These are phyloP conservation scores for Heliconius hermathena DNA, from an alignment of 1,140 invertebrate species.

Conservation along the genomic window DNA sequence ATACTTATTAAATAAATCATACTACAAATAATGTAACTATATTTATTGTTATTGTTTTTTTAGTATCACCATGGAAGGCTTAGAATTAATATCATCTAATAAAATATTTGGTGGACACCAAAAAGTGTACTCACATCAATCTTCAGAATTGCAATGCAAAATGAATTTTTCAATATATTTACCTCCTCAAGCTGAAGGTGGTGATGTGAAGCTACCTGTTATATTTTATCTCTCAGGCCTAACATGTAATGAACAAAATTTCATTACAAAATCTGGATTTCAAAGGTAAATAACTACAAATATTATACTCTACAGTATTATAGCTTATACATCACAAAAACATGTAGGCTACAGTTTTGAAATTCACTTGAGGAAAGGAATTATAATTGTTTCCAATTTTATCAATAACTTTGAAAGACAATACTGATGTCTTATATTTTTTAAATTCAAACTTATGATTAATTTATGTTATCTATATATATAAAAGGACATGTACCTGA, in stretches of 20 bases:
- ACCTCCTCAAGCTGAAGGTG: constrained; percentile 88
- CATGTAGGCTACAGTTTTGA: too few relatives aligned
- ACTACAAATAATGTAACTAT: too few relatives aligned
- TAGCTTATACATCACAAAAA: too few relatives aligned
- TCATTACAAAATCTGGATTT: constrained; percentile 96
- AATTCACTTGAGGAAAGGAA: too few relatives aligned
- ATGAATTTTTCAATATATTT: constrained; percentile 97
- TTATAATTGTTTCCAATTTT: too few relatives aligned
- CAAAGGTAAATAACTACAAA: constrained; percentile 84
- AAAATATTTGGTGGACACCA: constrained; percentile 92
- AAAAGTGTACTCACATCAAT: constrained; percentile 93
- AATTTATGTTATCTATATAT: too few relatives aligned
- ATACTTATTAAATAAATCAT: too few relatives aligned
- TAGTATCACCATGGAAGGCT: constrained; percentile 61
- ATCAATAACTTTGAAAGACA: too few relatives aligned
- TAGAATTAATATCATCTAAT: constrained; percentile 86
- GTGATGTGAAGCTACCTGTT: constrained; percentile 88
- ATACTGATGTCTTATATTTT: too few relatives aligned
- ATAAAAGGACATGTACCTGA: too few relatives aligned
- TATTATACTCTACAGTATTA: too few relatives aligned
- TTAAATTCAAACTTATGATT: too few relatives aligned
- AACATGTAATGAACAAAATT: constrained; percentile 98
- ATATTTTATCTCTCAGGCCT: constrained; percentile 97
- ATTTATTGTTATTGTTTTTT: not conserved
- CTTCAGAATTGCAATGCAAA: constrained; percentile 90